Percentiles rank a stretch among this genome's conserved stretches.
These are phyloP conservation scores for Ailuropoda melanoleuca DNA, from an alignment of 2,113 vertebrate genomes.

Conservation along the genomic window DNA sequence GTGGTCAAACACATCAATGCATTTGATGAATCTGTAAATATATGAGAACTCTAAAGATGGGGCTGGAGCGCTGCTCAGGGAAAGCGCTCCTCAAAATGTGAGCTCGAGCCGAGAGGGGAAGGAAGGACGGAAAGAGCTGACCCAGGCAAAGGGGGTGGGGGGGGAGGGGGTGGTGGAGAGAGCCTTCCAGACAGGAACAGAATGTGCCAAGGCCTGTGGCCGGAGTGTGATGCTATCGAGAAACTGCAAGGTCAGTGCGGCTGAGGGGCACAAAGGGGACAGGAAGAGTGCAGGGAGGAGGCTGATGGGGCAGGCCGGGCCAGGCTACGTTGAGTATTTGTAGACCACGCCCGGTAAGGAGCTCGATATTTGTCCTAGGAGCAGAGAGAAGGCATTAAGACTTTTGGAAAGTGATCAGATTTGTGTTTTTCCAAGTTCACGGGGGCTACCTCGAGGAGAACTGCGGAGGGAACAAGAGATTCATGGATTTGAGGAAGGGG, in stretches of 20 bases:
- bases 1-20: background rate
- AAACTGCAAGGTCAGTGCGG: background rate
- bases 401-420: background rate
- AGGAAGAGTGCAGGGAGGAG: background rate
- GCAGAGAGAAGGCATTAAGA: background rate
- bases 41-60: background rate
- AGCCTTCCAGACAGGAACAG: background rate
- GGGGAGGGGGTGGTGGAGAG: background rate
- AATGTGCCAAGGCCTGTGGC: background rate
- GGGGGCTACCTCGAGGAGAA: background rate
- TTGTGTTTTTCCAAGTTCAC: background rate
- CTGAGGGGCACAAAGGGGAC: background rate
- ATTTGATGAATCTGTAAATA: background rate
- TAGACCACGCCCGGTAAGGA: rapidly evolving
- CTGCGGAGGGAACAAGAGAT: background rate
- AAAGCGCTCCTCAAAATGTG: background rate
- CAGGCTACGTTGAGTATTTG: background rate
- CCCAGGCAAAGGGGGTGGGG: background rate
- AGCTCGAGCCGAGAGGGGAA: background rate
- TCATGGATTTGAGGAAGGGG: too few species aligned
- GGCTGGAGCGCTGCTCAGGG: background rate
- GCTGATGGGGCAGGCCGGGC: background rate
- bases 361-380: background rate
- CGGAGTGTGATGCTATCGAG: background rate
- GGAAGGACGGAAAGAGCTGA: background rate